Evolutionary conservation across 2,888 invertebrate species (phyloP), one percentile per base, ranked within the genome.

Genomic region (Euclidia mi): DNA sequence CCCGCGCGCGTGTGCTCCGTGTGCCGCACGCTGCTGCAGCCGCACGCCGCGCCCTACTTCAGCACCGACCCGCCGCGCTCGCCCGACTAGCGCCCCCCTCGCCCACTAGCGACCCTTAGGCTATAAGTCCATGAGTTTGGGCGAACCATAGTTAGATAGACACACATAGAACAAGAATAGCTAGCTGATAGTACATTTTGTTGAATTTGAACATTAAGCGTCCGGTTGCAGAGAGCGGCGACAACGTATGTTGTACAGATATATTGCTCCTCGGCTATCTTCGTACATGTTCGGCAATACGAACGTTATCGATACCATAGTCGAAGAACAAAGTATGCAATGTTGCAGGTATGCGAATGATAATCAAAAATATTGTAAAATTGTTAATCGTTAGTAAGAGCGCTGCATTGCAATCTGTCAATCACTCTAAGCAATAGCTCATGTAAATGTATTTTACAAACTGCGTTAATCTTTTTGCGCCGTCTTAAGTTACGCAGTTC

Each of bases 11-110:
- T 99, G 69, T 99, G 99, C 95, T 97, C 98, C 89, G 98, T 99
- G 57, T 99, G 99, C 95, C 98, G 99, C 95, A 98, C 90, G 96
- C 97, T 68, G 98, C 98, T 99, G 85, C 98, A 97, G 99, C 95
- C 98, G 99, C 95, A 98, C 90, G 96, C 97, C 68, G 98, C 98
- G 78, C 98, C 98, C 41, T 98, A 98, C 95, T 98, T 98, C 95
- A 98, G 98, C 92, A 97, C 97, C 70, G 97, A 97, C 82, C 96
- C 96, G 68, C 97, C 97, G 41, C 81, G 81, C 76, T 65, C 77
- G 53, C 85, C 84, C 50, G 77, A 75, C 75, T 83, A 96, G 97
- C 67, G 97, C 97, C 81, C 96, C 96, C 81, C 96, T 96, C 20
- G 20, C 20, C 20, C 20, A 20, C 20, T 20, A 20, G 20, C 20